phyloP scores from a whole-genome alignment of 1,140 invertebrate species.

The Hycleus phaleratus region DNA sequence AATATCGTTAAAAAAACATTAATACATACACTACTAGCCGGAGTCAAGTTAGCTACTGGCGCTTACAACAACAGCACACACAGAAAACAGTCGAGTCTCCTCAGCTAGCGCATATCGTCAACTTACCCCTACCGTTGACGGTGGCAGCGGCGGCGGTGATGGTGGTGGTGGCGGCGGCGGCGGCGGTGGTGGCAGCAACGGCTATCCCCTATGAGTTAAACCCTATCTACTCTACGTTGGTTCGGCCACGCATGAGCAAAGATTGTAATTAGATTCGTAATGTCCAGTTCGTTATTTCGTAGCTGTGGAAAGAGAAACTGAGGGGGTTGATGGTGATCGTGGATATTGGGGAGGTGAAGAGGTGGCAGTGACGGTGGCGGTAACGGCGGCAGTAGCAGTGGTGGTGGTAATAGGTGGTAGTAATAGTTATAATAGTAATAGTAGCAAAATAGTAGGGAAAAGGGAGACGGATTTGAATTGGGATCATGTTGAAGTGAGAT shows the following conservation, averaged over 20 bases:
- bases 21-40: neutral
- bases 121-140: conserved; percentile 30
- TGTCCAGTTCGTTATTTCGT: conserved; percentile 41
- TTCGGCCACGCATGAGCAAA: conserved; percentile 40
- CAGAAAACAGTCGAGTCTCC: conserved; percentile 23
- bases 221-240: conserved; percentile 15
- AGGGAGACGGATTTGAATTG: neutral
- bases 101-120: conserved; percentile 17
- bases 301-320: neutral
- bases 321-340: conserved; percentile 22
- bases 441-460: neutral
- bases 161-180: conserved; percentile 3
- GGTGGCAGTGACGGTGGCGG: conserved; percentile 9
- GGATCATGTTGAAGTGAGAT: conserved; percentile 2
- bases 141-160: neutral
- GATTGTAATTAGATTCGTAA: conserved; percentile 44
- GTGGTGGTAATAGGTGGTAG: neutral
- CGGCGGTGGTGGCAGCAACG: neutral
- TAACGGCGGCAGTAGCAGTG: neutral
- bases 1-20: too few species aligned
- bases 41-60: conserved; percentile 28
- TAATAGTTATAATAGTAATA: neutral
- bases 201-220: conserved; percentile 27
- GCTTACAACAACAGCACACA: neutral
- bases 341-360: conserved; percentile 18